Evolutionary conservation across 2,888 invertebrate species (phyloP), one percentile per base, ranked within the genome.

Genomic region (Stratiomys singularior): DNA sequence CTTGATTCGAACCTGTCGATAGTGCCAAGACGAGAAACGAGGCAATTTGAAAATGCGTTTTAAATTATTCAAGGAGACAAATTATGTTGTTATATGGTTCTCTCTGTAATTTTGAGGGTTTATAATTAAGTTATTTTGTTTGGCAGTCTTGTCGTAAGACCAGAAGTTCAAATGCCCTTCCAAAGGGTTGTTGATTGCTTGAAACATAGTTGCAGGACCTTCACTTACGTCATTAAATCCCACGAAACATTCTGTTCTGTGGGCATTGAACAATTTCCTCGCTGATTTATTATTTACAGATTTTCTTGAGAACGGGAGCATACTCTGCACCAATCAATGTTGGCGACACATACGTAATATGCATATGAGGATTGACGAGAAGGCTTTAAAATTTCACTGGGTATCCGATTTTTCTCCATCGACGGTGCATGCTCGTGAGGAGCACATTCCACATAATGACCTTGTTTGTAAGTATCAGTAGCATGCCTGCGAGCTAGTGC

Each of bases 71-170:
- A 78, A 66, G 64, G 72, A 72, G 78, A 64, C 78, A 78, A 78
- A 78, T 78, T 78, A 78, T 78, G 69, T 78, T 78, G 78, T 78
- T 78, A 78, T 78, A 66, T 72, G 64, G 76, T 63, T 52, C 30
- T 72, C 76, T 77, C 71, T 77, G 76, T 76, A 77, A 78, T 77
- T 78, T 78, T 63, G 47, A 78, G 72, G 66, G 30, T 77, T 78
- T 77, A 74, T 78, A 78, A 78, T 78, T 78, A 78, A 78, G 78
- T 78, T 64, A 74, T 78, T 78, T 77, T 78, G 78, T 78, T 71
- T 76, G 63, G 46, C 15, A 76, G 64, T 23, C 27, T 46, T n/a
- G 64, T 28, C 47, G 23, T 23, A n/a, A 66, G 30, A 28, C 30
- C 37, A 18, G 52, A 52, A 52, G 15, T 9, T 37, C 37, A 37